These are phyloP conservation scores for rabbit (Oryctolagus cuniculus) DNA, from an alignment of 2,113 vertebrate genomes.

Conservation along the genomic window mOryCun1.1 NC_091443.1:20317001-20317500, in stretches of 20 bases:
- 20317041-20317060: background rate
- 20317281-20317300: background rate
- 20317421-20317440: constrained; percentile 1
- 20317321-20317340: background rate
- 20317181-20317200: background rate
- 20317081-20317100: background rate
- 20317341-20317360: background rate
- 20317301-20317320: background rate
- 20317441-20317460: background rate
- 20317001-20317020: constrained; percentile 32
- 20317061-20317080: background rate
- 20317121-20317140: background rate
- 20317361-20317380: background rate
- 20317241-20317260: background rate
- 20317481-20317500: background rate
- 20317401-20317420: background rate
- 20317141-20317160: background rate
- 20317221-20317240: background rate
- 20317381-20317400: background rate
- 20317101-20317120: background rate
- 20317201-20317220: background rate
- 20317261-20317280: background rate
- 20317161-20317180: background rate
- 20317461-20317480: background rate
- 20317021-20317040: background rate